Evolutionary conservation across 1,140 invertebrate species (phyloP).

Genomic region (Octopus sinensis): DNA sequence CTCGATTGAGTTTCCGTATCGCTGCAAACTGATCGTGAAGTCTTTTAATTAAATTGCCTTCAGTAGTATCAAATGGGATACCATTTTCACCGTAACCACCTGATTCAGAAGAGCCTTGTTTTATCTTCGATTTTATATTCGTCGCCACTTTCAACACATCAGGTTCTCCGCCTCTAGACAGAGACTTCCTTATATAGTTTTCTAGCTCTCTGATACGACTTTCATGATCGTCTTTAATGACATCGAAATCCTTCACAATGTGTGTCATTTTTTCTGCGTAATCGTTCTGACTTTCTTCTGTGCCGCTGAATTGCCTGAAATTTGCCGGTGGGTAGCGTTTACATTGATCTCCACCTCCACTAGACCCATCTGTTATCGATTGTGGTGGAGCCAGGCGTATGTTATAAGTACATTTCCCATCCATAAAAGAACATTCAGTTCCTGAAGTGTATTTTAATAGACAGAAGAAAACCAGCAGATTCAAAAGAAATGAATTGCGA

Average conservation of each 20-base stretch:
- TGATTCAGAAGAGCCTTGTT: neutral
- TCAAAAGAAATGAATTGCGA: no score
- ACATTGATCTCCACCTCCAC: neutral
- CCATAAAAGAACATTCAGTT: neutral
- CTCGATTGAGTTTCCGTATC: slow-evolving; percentile 27
- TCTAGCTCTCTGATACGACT: slow-evolving; percentile 35
- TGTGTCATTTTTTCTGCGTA: slow-evolving; percentile 26
- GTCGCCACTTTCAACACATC: neutral
- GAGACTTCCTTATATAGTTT: slow-evolving; percentile 27
- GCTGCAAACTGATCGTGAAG: slow-evolving; percentile 36
- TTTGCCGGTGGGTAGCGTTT: neutral
- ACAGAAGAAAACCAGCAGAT: no score
- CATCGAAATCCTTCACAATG: slow-evolving; percentile 30
- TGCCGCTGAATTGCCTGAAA: neutral
- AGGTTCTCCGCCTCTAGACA: slow-evolving; percentile 16
- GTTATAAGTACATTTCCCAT: slow-evolving; percentile 9
- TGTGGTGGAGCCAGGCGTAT: neutral
- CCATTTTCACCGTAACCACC: neutral
- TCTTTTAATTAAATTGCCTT: slow-evolving; percentile 16
- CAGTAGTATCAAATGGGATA: neutral
- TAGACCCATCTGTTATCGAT: neutral
- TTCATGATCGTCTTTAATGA: slow-evolving; percentile 34
- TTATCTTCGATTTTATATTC: neutral
- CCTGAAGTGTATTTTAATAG: no score
- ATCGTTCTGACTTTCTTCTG: slow-evolving; percentile 22